These are phyloP conservation scores for Brachypterus glaber DNA, from an alignment of 2,888 invertebrate genomes.

Conservation along the genomic window DNA sequence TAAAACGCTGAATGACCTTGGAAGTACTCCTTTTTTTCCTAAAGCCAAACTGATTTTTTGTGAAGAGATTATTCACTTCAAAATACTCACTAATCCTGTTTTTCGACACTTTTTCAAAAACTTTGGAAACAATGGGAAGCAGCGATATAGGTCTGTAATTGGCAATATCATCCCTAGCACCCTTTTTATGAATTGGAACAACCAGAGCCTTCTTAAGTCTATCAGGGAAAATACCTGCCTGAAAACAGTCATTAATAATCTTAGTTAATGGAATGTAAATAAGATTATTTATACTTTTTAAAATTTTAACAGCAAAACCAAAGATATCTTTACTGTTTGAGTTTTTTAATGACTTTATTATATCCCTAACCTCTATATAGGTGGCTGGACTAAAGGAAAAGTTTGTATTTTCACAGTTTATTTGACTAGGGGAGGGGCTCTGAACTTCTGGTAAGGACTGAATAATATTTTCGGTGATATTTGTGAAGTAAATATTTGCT, in stretches of 20 bases:
- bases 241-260: slow-evolving; percentile 6
- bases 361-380: slow-evolving; percentile 2
- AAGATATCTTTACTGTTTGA: slow-evolving; percentile 4
- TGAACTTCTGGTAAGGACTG: no score
- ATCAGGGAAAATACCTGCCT: slow-evolving; percentile 4
- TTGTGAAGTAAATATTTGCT: no score
- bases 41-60: slow-evolving; percentile 4
- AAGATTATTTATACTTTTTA: slow-evolving; percentile 3
- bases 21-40: slow-evolving; percentile 2
- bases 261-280: slow-evolving; percentile 4
- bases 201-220: slow-evolving; percentile 5
- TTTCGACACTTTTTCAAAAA: slow-evolving; percentile 6
- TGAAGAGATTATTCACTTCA: slow-evolving; percentile 5
- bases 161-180: slow-evolving; percentile 3
- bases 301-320: slow-evolving; percentile 2
- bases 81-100: slow-evolving; percentile 1
- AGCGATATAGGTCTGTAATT: slow-evolving; percentile 8
- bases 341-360: slow-evolving; percentile 3
- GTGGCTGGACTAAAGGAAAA: neutral
- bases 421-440: no score
- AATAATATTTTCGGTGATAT: no score
- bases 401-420: neutral
- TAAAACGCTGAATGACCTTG: neutral
- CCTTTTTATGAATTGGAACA: slow-evolving; percentile 5
- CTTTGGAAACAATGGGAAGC: slow-evolving; percentile 7